Conservation (phyloP, 2,113 vertebrate genomes). For the Gopherus evgoodei region DNA sequence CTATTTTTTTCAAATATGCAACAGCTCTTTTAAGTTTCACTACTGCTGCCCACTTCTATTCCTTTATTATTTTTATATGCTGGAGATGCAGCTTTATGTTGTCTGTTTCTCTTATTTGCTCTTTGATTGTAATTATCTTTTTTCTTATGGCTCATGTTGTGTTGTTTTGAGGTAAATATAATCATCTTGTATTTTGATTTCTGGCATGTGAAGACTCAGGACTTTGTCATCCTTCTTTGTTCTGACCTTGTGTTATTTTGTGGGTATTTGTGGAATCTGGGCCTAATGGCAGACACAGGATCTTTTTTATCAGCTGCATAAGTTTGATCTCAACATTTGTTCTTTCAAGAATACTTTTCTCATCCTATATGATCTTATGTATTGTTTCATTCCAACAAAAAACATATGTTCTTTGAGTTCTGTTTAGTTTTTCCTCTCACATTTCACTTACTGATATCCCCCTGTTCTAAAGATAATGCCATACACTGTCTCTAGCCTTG, state of each 20-base stretch:
- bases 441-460: not conserved
- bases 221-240: slow-evolving; percentile 11
- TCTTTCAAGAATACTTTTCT: slow-evolving; percentile 6
- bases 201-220: not conserved
- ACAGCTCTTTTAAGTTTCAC: slow-evolving; percentile 21
- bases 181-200: slow-evolving; percentile 20
- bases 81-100: slow-evolving; percentile 17
- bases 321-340: not conserved
- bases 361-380: fast-evolving
- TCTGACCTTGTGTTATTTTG: not conserved
- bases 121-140: slow-evolving; percentile 43
- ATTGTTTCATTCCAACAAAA: not conserved
- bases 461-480: not conserved
- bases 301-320: not conserved
- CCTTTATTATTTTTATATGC: slow-evolving; percentile 8
- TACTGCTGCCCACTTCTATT: not conserved
- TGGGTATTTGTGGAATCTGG: not conserved
- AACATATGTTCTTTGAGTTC: not conserved
- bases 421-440: not conserved
- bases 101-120: slow-evolving; percentile 37
- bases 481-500: not conserved
- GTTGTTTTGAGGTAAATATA: slow-evolving; percentile 35
- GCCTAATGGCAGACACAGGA: not conserved
- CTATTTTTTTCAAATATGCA: not conserved
- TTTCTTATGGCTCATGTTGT: not conserved